These are phyloP conservation scores for Drosophila eohydei DNA, from an alignment of 2,888 invertebrate genomes.

Conservation along the genomic window DNA sequence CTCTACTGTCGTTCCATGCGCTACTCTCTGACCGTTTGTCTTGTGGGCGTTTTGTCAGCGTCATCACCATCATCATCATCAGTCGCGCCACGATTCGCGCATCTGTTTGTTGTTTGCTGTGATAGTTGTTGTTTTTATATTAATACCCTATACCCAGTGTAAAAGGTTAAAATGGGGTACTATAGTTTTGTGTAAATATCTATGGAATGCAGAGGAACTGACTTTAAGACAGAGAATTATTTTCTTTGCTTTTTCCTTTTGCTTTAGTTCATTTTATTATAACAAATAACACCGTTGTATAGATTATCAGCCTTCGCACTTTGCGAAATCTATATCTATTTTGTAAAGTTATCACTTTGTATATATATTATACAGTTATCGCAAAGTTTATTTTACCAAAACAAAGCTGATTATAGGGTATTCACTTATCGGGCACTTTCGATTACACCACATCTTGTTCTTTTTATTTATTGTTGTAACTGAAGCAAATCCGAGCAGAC, in stretches of 20 bases:
- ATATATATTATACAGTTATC: background rate
- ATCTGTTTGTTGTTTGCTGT: constrained; percentile 61
- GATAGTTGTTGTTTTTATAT: constrained; percentile 19
- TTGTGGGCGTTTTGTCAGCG: constrained; percentile 68
- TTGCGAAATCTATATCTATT: background rate
- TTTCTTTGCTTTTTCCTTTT: background rate
- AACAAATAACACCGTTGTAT: background rate
- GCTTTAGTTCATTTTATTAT: background rate
- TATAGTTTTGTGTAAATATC: background rate
- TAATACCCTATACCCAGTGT: constrained; percentile 11
- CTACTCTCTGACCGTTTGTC: constrained; percentile 20
- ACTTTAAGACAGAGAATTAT: background rate
- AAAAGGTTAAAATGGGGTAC: constrained; percentile 6
- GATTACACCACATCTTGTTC: constrained; percentile 31
- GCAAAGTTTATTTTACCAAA: background rate
- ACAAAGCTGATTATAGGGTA: constrained; percentile 13
- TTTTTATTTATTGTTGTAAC: constrained; percentile 66
- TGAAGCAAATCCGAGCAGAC: constrained; percentile 75
- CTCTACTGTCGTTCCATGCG: constrained; percentile 7
- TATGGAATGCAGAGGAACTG: background rate
- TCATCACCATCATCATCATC: constrained; percentile 56
- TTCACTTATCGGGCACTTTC: background rate
- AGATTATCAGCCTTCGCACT: background rate
- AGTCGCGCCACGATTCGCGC: constrained; percentile 61
- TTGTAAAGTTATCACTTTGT: background rate